phyloP scores from a whole-genome alignment of 2,113 vertebrate species.

The Petromus typicus region DNA sequence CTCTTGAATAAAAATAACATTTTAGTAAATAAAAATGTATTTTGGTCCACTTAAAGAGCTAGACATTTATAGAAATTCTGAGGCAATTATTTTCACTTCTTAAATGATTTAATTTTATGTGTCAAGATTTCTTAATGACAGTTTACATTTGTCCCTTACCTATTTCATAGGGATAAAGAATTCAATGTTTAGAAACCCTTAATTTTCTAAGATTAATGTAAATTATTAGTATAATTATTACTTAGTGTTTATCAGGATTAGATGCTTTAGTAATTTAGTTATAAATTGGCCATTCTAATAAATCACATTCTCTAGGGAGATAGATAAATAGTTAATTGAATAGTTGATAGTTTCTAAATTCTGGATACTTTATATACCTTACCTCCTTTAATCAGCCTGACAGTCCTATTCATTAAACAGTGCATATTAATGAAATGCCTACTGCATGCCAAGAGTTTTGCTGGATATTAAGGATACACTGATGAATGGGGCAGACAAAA shows the following conservation, averaged over 20 bases:
- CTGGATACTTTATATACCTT: neutral
- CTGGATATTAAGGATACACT: neutral
- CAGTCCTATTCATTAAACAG: neutral
- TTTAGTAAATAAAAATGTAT: constrained; percentile 1
- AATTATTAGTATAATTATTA: constrained; percentile 15
- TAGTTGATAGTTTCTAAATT: neutral
- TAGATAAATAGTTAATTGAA: constrained; percentile 19
- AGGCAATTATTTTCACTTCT: neutral
- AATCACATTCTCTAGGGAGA: constrained; percentile 23
- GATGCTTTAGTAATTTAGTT: constrained; percentile 11
- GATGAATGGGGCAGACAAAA: neutral
- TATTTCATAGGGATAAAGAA: constrained; percentile 31
- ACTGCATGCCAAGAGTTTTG: neutral
- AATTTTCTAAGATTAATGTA: constrained; percentile 17
- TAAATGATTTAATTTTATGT: constrained; percentile 51
- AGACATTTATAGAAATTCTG: constrained; percentile 8
- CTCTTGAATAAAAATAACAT: constrained; percentile 3
- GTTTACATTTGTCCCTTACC: neutral
- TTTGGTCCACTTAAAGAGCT: neutral
- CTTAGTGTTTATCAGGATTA: neutral
- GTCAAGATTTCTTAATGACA: neutral
- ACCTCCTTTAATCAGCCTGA: neutral
- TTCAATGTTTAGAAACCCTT: constrained; percentile 27
- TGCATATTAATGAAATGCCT: neutral
- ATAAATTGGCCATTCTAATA: constrained; percentile 3